Conservation (phyloP, 2,113 vertebrate species). For the Platanista minor region DNA sequence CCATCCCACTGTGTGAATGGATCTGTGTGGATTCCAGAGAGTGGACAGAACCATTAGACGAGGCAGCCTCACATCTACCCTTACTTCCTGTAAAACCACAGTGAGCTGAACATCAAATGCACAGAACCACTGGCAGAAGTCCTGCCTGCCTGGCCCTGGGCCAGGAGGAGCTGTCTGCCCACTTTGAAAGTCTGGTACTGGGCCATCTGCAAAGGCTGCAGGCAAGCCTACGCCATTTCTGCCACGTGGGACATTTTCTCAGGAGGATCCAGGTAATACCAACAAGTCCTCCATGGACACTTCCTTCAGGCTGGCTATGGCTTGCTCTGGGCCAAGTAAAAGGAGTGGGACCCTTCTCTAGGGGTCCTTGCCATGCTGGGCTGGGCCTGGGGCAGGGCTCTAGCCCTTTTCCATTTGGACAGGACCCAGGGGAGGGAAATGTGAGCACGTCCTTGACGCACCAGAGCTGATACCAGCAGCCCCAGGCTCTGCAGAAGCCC, state of each 20-base stretch:
- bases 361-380: slow-evolving; percentile 63
- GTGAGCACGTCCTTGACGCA: slow-evolving; percentile 83
- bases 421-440: slow-evolving; percentile 81
- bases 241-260: slow-evolving; percentile 93
- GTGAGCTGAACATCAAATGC: slow-evolving; percentile 66
- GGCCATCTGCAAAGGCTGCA: not conserved
- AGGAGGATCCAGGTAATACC: slow-evolving; percentile 85
- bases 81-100: slow-evolving; percentile 74
- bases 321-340: slow-evolving; percentile 88
- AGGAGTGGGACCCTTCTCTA: slow-evolving; percentile 69
- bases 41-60: not conserved
- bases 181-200: not conserved
- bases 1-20: not conserved
- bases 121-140: slow-evolving; percentile 50
- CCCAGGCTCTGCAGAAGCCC: slow-evolving; percentile 16
- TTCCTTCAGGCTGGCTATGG: slow-evolving; percentile 74
- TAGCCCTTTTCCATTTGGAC: slow-evolving; percentile 83
- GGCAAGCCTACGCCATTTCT: slow-evolving; percentile 91
- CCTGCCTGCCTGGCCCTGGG: slow-evolving; percentile 43
- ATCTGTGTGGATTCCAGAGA: not conserved
- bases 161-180: slow-evolving; percentile 48
- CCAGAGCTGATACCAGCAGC: slow-evolving; percentile 79
- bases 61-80: not conserved
- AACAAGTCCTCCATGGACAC: not conserved
- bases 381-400: slow-evolving; percentile 62